Evolutionary conservation across 2,888 invertebrate species (phyloP).

Genomic region (Zhengitettix transpicula): DNA sequence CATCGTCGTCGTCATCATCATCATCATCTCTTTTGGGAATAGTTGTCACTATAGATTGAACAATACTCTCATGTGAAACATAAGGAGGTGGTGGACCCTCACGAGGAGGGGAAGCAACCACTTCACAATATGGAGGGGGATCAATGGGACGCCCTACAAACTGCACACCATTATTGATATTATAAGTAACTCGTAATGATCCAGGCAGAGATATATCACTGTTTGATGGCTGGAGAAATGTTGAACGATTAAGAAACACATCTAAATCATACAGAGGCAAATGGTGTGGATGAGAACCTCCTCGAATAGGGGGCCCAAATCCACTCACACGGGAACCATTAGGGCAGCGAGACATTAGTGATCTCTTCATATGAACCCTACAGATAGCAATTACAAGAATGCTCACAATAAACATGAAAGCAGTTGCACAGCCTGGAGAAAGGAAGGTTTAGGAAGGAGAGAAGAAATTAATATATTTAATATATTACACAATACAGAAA

Average conservation of each 20-base stretch:
- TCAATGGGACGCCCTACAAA: constrained; percentile 25
- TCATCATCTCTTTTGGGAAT: not conserved
- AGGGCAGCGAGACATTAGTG: constrained; percentile 19
- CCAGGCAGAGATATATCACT: constrained; percentile 12
- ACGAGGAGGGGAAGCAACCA: constrained; percentile 21
- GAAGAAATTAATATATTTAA: not conserved
- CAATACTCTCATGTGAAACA: constrained; percentile 19
- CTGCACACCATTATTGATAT: constrained; percentile 27
- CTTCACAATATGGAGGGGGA: constrained; percentile 27
- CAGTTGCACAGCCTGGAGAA: constrained; percentile 26
- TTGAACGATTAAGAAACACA: constrained; percentile 18
- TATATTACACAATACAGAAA: no score
- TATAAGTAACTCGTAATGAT: constrained; percentile 24
- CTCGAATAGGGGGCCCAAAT: not conserved
- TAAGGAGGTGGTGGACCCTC: constrained; percentile 34
- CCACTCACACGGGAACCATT: constrained; percentile 8
- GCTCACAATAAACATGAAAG: constrained; percentile 28
- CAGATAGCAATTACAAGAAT: constrained; percentile 28
- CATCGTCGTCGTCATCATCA: not conserved
- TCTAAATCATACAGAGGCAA: constrained; percentile 21
- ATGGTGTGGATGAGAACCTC: not conserved
- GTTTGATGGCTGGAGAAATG: constrained; percentile 9
- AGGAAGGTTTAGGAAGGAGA: constrained; percentile 3
- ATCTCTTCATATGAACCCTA: constrained; percentile 26
- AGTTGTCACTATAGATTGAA: not conserved